Evolutionary conservation across 1,140 invertebrate species (phyloP), one percentile per base, ranked within the genome.

Genomic region (Chlorops oryzae): DNA sequence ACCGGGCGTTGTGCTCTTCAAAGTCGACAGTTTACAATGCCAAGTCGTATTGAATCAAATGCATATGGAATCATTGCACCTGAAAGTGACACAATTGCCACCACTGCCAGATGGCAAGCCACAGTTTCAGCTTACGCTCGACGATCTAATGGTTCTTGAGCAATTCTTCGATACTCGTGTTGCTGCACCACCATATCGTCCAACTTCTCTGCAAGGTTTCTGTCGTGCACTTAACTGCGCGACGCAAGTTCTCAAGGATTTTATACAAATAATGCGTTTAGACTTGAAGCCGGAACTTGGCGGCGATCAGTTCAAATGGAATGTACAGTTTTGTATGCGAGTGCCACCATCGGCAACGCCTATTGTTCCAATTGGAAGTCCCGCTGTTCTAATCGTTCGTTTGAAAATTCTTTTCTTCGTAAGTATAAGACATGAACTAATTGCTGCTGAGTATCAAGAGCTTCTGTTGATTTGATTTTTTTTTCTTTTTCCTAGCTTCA

Each of bases 121-220:
- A 61, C 86, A 88, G 63, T 90, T 92, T 61, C 85, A 87, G 53
- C 95, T 91, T 85, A 83, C 79, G 15, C 62, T 80, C 1, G 93
- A 97, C 52, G 92, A 96, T 59, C 65, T 75, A 9, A 77, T 92
- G 75, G 81, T 91, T 22, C 79, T 96, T 57, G 91, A 96, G 72
- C 88, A 87, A 60, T 96, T 92, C 74, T 96, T 96, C 76, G 92
- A 96, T 61, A 81, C 81, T 6, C 84, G 90, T 62, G 92, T 91
- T 52, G 89, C 83, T 40, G 81, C 81, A 41, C 90, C 82, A 44
- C 93, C 93, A 0, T 96, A 89, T 74, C 91, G 93, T 62, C 88
- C 89, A 1, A 92, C 90, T 59, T 82, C 88, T 2, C 74, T 96
- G 51, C 82, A 82, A 55, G 87, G 89, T 13, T 94, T 95, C 74